Evolutionary conservation across 23 tunicate genomes (phyloP).

Genomic region (Ascidia mentula): DNA sequence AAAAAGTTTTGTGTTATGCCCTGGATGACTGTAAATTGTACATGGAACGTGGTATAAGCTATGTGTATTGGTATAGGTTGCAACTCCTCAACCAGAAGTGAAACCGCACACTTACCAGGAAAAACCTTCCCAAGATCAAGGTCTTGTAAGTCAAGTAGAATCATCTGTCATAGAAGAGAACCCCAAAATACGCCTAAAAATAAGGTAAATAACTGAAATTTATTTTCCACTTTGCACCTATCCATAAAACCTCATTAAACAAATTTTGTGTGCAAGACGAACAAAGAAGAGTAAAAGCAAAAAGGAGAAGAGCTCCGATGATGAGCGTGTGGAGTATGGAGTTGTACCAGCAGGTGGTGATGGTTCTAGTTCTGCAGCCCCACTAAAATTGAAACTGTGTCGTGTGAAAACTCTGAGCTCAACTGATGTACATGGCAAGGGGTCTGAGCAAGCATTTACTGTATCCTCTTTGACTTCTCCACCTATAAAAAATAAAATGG

Average conservation of each 20-base stretch:
- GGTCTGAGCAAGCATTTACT: conserved; percentile 43
- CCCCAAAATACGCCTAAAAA: conserved; percentile 77
- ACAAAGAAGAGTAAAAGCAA: conserved; percentile 46
- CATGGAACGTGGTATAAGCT: too few relatives aligned
- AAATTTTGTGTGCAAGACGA: conserved; percentile 18
- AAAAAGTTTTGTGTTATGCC: neutral
- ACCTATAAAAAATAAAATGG: neutral
- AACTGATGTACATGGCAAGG: neutral
- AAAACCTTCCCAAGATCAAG: neutral
- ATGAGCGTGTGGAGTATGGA: conserved; percentile 54
- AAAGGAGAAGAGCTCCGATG: conserved; percentile 21
- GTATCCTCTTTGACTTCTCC: conserved; percentile 40
- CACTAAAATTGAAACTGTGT: conserved; percentile 70
- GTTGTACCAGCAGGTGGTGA: conserved; percentile 37
- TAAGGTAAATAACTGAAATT: conserved; percentile 32
- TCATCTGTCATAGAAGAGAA: conserved; percentile 53
- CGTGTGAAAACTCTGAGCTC: conserved; percentile 46
- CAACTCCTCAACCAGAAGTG: neutral
- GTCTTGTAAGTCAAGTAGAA: neutral
- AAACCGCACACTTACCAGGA: conserved; percentile 4
- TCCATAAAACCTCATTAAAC: neutral
- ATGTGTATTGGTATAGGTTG: neutral
- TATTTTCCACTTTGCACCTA: neutral
- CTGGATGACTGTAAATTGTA: too few relatives aligned
- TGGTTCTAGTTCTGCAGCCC: conserved; percentile 35